phyloP scores from a whole-genome alignment of 2,888 invertebrate genomes.

The Hypomecis punctinalis region DNA sequence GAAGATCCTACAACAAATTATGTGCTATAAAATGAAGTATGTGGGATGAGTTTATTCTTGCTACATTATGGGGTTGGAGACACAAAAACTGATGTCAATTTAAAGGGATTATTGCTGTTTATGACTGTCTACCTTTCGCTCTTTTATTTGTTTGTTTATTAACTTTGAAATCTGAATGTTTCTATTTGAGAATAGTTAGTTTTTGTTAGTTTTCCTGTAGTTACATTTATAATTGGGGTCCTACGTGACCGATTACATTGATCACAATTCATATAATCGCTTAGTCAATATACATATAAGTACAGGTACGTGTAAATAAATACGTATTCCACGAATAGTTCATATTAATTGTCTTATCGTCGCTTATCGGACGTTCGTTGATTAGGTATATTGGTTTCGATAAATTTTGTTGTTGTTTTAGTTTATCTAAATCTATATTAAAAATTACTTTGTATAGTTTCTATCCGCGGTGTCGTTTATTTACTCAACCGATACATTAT shows the following conservation, averaged over 20 bases:
- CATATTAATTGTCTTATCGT: slow-evolving; percentile 6
- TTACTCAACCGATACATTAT: no score
- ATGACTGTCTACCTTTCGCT: neutral
- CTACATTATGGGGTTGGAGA: slow-evolving; percentile 11
- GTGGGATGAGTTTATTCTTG: slow-evolving; percentile 15
- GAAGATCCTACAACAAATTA: slow-evolving; percentile 3
- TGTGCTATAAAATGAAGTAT: slow-evolving; percentile 24
- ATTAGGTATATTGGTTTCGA: slow-evolving; percentile 10
- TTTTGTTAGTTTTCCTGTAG: no score
- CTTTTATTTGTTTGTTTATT: no score
- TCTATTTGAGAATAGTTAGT: neutral
- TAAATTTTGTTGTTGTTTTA: slow-evolving; percentile 10
- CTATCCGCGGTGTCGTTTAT: no score
- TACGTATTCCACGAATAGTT: slow-evolving; percentile 8
- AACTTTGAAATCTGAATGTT: no score
- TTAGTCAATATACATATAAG: slow-evolving; percentile 1
- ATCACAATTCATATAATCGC: neutral
- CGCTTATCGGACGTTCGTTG: slow-evolving; percentile 11
- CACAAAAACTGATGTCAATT: slow-evolving; percentile 18
- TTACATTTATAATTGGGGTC: neutral
- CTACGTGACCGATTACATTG: slow-evolving; percentile 13
- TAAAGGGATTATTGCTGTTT: neutral
- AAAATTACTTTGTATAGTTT: neutral
- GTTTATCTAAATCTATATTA: slow-evolving; percentile 9
- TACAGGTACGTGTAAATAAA: slow-evolving; percentile 1